A percentile compares a stretch with the other conserved stretches of the same genome.
These are phyloP conservation scores for Ictalurus furcatus DNA, from an alignment of 2,113 vertebrate species.

Conservation along the genomic window DNA sequence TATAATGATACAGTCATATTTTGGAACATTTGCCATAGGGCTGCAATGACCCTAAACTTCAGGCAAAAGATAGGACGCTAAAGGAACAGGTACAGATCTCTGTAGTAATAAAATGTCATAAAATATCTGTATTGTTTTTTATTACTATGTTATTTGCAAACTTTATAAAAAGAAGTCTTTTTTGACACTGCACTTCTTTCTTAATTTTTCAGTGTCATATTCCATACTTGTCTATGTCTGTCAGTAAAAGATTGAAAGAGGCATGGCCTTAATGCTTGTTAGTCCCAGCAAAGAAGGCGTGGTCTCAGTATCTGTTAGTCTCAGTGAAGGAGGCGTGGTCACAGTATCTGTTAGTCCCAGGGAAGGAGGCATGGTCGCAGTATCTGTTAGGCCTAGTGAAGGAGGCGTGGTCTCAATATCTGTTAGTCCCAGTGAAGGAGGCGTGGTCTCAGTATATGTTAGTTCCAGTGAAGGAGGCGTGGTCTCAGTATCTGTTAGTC, in stretches of 20 bases:
- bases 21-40: background rate
- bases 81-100: background rate
- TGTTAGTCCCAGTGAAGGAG: background rate
- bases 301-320: no score
- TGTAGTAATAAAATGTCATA: background rate
- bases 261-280: background rate
- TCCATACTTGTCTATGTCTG: background rate
- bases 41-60: background rate
- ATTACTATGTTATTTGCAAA: background rate
- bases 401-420: background rate
- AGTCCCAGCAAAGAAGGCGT: background rate
- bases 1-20: background rate
- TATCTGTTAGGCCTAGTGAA: background rate
- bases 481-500: background rate
- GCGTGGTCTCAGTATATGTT: background rate
- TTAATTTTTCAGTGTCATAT: background rate
- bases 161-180: background rate
- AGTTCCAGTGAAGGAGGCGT: background rate
- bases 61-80: background rate
- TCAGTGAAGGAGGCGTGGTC: background rate
- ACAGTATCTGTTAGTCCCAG: rapidly evolving
- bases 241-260: background rate
- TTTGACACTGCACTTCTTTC: background rate
- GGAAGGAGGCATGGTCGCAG: background rate
- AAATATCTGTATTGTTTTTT: background rate